Evolutionary conservation across 2,797 vertebrate genomes (phyloP).

Genomic region (Helicolenus hilgendorfi): DNA sequence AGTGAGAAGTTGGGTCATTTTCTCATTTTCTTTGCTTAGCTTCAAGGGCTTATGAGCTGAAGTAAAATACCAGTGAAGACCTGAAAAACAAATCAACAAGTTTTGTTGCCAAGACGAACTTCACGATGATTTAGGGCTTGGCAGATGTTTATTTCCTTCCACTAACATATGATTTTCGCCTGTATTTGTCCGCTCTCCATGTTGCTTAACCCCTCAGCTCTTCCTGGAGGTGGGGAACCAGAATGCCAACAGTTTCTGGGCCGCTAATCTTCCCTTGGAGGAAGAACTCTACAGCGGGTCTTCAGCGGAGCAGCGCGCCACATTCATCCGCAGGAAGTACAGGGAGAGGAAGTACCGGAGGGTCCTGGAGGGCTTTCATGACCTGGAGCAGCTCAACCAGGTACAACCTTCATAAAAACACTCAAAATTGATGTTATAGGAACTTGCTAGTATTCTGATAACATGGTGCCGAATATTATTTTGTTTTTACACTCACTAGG

Average conservation of each 20-base stretch:
- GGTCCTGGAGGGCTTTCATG: constrained; percentile 85
- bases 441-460: neutral
- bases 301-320: constrained; percentile 91
- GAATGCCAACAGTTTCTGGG: constrained; percentile 97
- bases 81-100: neutral
- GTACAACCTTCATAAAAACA: constrained; percentile 71
- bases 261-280: constrained; percentile 92
- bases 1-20: too few species aligned
- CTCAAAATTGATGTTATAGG: neutral
- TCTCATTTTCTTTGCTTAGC: too few species aligned
- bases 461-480: neutral
- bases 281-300: constrained; percentile 91
- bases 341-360: constrained; percentile 94
- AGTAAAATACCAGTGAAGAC: neutral
- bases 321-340: constrained; percentile 95
- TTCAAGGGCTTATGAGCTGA: too few species aligned
- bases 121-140: too few species aligned
- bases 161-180: neutral
- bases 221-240: constrained; percentile 96
- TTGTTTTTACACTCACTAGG: neutral
- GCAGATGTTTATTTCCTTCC: neutral
- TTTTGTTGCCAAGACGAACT: neutral
- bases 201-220: constrained; percentile 85
- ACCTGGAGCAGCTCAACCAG: constrained; percentile 94
- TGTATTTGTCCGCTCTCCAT: neutral